Conservation (phyloP, 2,888 invertebrate genomes). For the Globia sparganii region DNA sequence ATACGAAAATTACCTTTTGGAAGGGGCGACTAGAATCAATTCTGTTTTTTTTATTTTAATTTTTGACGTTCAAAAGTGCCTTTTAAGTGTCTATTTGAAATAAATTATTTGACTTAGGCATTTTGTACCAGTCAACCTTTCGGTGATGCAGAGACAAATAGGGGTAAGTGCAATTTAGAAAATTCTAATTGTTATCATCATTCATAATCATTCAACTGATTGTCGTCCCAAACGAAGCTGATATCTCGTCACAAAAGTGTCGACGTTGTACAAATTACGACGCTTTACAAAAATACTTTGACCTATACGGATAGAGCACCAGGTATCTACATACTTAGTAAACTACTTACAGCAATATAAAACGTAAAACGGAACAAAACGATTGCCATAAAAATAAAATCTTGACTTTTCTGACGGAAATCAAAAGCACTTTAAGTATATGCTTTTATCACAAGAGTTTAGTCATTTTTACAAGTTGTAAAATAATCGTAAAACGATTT, state of each 20-base stretch:
- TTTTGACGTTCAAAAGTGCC: no score
- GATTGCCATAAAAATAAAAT: slow-evolving; percentile 50
- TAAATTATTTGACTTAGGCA: no score
- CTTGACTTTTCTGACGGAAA: slow-evolving; percentile 38
- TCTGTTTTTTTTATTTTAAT: no score
- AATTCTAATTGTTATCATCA: background rate
- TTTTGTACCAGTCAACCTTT: background rate
- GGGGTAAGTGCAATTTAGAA: background rate
- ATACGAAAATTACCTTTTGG: no score
- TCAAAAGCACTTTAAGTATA: slow-evolving; percentile 38
- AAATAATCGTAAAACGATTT: slow-evolving; percentile 61
- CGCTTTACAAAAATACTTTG: background rate
- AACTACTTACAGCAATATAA: slow-evolving; percentile 23
- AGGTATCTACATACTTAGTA: background rate
- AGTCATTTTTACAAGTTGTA: slow-evolving; percentile 58
- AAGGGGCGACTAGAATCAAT: no score
- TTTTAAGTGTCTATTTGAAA: no score
- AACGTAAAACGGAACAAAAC: slow-evolving; percentile 40
- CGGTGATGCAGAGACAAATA: background rate
- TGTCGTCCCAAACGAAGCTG: background rate
- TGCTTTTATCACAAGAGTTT: slow-evolving; percentile 28
- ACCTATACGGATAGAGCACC: background rate
- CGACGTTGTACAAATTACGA: background rate
- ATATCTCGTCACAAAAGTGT: background rate
- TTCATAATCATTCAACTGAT: background rate